Conservation (phyloP, 2,888 invertebrate species). For the Aphidoletes aphidimyza region DNA sequence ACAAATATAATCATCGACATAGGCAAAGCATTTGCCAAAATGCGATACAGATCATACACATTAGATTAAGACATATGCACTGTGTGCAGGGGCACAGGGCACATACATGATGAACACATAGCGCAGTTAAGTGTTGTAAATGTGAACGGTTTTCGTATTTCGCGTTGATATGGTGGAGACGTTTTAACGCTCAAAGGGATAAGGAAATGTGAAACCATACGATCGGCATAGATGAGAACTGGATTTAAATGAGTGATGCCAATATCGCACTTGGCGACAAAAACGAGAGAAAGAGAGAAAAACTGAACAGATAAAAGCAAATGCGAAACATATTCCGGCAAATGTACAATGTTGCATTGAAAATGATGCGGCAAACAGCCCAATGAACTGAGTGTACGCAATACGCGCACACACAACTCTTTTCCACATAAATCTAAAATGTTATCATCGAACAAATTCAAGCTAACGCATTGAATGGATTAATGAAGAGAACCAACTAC, state of each 20-base stretch:
- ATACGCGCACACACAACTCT: background rate
- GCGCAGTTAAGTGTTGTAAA: background rate
- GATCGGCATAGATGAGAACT: conserved; percentile 3
- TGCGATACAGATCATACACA: conserved; percentile 10
- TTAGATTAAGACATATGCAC: conserved; percentile 48
- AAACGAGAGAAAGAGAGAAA: background rate
- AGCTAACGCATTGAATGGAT: background rate
- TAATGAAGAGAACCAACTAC: too few species aligned
- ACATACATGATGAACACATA: background rate
- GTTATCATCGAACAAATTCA: background rate
- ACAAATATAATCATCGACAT: conserved; percentile 8
- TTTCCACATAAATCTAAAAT: conserved; percentile 13
- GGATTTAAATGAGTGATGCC: conserved; percentile 44
- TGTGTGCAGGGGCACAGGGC: background rate
- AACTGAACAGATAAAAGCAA: background rate
- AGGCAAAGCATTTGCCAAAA: background rate
- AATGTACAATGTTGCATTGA: background rate
- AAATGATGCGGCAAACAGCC: background rate
- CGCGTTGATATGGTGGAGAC: background rate
- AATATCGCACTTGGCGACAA: background rate
- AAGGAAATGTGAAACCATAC: conserved; percentile 25
- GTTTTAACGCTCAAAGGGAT: conserved; percentile 28
- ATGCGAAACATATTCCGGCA: background rate
- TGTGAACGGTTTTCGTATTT: too few species aligned
- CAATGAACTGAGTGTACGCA: background rate